These are phyloP conservation scores for Drosophila willistoni DNA, from an alignment of 1,140 invertebrate species.

Conservation along the genomic window DNA sequence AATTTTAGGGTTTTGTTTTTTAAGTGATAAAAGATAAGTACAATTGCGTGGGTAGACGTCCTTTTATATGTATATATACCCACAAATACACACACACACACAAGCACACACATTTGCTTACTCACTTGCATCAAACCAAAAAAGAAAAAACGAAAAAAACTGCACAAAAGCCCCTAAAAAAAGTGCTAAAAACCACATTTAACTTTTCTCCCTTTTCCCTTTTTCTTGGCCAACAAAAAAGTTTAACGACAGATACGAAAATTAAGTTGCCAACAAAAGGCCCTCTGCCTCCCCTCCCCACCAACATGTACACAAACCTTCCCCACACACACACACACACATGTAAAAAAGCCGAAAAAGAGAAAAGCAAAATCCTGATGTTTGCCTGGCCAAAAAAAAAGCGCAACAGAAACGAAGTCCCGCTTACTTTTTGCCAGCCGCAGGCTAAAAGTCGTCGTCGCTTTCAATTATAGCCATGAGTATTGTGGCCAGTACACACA, in stretches of 20 bases:
- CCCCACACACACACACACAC: conserved; percentile 14
- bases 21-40: conserved; percentile 2
- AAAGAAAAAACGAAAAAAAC: neutral
- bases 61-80: neutral
- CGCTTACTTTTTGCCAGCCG: conserved; percentile 50
- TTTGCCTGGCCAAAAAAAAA: conserved; percentile 29
- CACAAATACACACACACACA: neutral
- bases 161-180: conserved; percentile 3
- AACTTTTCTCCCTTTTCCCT: conserved; percentile 14
- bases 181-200: conserved; percentile 2
- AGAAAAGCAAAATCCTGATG: conserved; percentile 4
- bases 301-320: conserved; percentile 21
- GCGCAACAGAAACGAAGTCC: conserved; percentile 40
- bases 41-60: neutral
- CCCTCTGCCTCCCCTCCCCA: conserved; percentile 27
- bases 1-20: neutral
- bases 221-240: conserved; percentile 41
- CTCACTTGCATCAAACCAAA: neutral
- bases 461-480: conserved; percentile 60
- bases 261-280: conserved; percentile 77
- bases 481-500: conserved; percentile 48
- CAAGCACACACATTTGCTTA: neutral
- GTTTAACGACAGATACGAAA: conserved; percentile 75
- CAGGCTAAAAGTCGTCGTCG: conserved; percentile 62
- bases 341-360: conserved; percentile 5